A percentile compares a stretch with the other conserved stretches of the same genome.
Evolutionary conservation across 2,113 vertebrate genomes (phyloP).

Genomic region (Eolophus roseicapilla): DNA sequence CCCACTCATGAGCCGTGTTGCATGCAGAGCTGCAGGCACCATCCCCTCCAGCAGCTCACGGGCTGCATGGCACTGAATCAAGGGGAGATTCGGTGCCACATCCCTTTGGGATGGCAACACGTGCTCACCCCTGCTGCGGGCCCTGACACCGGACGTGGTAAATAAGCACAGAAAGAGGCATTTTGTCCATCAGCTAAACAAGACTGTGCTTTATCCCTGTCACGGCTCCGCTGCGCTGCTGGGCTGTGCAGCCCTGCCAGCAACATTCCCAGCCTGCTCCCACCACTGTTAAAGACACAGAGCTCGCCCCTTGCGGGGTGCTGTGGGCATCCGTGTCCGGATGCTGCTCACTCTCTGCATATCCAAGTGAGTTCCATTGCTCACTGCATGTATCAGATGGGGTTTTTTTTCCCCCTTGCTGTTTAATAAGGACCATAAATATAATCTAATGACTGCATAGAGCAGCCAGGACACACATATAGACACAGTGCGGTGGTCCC

Average conservation of each 20-base stretch:
- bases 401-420: not conserved
- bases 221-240: not conserved
- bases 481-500: not conserved
- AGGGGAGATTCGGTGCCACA: not conserved
- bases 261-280: slow-evolving; percentile 1
- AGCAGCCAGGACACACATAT: not conserved
- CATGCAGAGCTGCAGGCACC: not conserved
- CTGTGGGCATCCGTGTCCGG: accelerated
- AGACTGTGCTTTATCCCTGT: not conserved
- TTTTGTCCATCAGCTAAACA: not conserved
- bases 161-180: slow-evolving; percentile 4
- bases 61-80: not conserved
- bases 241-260: slow-evolving; percentile 20
- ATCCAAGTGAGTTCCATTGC: not conserved
- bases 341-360: not conserved
- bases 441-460: not conserved
- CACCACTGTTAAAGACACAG: not conserved
- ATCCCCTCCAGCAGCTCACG: not conserved
- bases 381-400: not conserved
- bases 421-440: slow-evolving; percentile 16
- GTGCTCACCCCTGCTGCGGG: not conserved
- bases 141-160: not conserved
- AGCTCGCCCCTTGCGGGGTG: not conserved
- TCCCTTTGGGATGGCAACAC: not conserved
- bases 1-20: accelerated